Evolutionary conservation across 2,113 vertebrate genomes (phyloP), one percentile per base, ranked within the genome.

Genomic region (Piaya cayana): DNA sequence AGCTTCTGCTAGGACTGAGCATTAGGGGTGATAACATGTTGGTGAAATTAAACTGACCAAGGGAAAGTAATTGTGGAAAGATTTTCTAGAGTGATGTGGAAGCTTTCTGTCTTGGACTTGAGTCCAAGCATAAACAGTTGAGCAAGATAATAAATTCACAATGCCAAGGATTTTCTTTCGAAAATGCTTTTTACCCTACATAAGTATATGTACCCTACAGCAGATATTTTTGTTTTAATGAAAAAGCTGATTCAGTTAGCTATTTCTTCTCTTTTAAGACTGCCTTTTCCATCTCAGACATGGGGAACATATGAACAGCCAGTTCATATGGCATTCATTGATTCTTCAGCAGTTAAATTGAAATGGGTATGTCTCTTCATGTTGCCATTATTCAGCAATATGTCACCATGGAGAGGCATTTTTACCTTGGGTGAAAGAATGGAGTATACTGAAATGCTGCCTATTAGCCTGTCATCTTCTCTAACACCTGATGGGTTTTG

Each of bases 381-480:
- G 37, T 30, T 83, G 71, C 78, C 82, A 60, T 88, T 88, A 83
- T 78, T 71, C 64, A 76, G 78, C 45, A 71, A 23, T 77, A 70
- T 43, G 71, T 86, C 87, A 78, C 79, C 75, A 75, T 37, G 82
- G 85, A 89, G 74, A 94, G 50, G 49, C 2, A 36, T 90, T 97
- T 92, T 80, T 83, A 68, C 55, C n/a, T 88, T 55, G 68, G 75
- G 52, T 78, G 79, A 92, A 80, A 85, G 55, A 94, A 90, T 6
- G 50, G 25, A 43, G 9, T 29, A n/a, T 45, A 83, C 63, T 52
- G 37, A 82, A 97, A 94, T 86, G 27, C 42, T 8, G 2, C 47
- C 53, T 82, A 68, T 74, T 68, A 90, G 42, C 59, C 80, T 87
- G 92, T 92, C 82, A 92, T 91, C 88, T 80, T 92, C 81, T 78